phyloP scores from a whole-genome alignment of 2,888 invertebrate genomes.

The Drosophila longiperda region DNA sequence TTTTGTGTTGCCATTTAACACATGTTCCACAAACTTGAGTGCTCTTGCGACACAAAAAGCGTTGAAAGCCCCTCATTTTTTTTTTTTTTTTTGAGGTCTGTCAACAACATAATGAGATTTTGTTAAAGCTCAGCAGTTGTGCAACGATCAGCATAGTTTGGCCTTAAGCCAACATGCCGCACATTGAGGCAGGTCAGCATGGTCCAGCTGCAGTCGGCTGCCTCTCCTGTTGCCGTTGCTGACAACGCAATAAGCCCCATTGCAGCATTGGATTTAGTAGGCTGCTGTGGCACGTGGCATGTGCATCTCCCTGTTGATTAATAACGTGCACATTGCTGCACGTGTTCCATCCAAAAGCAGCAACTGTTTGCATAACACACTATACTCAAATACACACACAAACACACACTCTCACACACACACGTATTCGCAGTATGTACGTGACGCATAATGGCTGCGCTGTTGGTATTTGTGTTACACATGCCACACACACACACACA shows the following conservation, averaged over 20 bases:
- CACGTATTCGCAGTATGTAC: neutral
- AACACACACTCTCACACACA: slow-evolving; percentile 9
- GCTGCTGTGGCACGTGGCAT: slow-evolving; percentile 33
- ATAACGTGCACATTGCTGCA: slow-evolving; percentile 74
- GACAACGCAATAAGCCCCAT: slow-evolving; percentile 68
- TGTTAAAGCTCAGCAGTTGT: slow-evolving; percentile 46
- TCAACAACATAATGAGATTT: slow-evolving; percentile 76
- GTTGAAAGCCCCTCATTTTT: slow-evolving; percentile 23
- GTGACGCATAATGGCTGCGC: slow-evolving; percentile 11
- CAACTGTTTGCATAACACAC: slow-evolving; percentile 61
- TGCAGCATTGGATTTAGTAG: slow-evolving; percentile 52
- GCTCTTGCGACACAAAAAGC: neutral
- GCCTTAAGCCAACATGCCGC: slow-evolving; percentile 50
- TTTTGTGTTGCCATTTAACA: slow-evolving; percentile 41
- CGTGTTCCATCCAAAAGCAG: slow-evolving; percentile 62
- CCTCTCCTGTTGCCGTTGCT: slow-evolving; percentile 11
- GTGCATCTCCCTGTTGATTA: slow-evolving; percentile 66
- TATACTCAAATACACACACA: slow-evolving; percentile 35
- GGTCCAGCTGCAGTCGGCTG: slow-evolving; percentile 16
- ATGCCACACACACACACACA: slow-evolving; percentile 41
- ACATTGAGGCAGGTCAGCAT: slow-evolving; percentile 32
- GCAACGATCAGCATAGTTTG: slow-evolving; percentile 50
- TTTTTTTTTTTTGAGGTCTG: slow-evolving; percentile 47
- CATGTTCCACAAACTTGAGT: slow-evolving; percentile 32
- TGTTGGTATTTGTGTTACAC: slow-evolving; percentile 66